phyloP scores from a whole-genome alignment of 2,797 vertebrate genomes.

The Enteromius trimaculatus region DNA sequence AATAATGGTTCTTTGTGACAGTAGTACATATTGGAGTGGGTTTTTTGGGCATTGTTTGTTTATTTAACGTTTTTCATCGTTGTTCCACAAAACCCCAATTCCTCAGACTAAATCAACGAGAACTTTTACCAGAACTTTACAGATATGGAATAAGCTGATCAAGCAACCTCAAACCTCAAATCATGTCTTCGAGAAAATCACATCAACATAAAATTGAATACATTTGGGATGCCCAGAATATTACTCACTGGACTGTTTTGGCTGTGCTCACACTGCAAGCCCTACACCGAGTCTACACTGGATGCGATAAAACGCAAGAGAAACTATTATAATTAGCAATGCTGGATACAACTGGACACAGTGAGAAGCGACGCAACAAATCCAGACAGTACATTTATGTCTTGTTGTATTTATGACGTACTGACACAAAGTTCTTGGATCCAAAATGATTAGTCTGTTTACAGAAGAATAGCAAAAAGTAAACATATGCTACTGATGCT shows the following conservation, averaged over 20 bases:
- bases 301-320: background rate
- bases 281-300: background rate
- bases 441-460: background rate
- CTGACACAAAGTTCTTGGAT: background rate
- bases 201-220: conserved; percentile 61
- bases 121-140: conserved; percentile 60
- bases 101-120: conserved; percentile 57
- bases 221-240: conserved; percentile 48
- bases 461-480: background rate
- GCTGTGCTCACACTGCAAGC: conserved; percentile 14
- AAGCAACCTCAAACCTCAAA: conserved; percentile 70
- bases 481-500: background rate
- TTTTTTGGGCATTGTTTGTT: conserved; percentile 66
- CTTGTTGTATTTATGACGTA: background rate
- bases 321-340: background rate
- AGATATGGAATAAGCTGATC: conserved; percentile 65
- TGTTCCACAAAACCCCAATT: conserved; percentile 49
- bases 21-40: conserved; percentile 63
- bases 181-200: conserved; percentile 67
- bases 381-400: background rate
- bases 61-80: conserved; percentile 56
- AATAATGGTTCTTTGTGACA: conserved; percentile 62
- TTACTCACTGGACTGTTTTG: conserved; percentile 44
- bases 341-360: background rate
- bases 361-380: background rate